Percentiles rank a stretch among this genome's conserved stretches.
Evolutionary conservation across 2,888 invertebrate species (phyloP).

Genomic region (Rhaphigaster nebulosa): DNA sequence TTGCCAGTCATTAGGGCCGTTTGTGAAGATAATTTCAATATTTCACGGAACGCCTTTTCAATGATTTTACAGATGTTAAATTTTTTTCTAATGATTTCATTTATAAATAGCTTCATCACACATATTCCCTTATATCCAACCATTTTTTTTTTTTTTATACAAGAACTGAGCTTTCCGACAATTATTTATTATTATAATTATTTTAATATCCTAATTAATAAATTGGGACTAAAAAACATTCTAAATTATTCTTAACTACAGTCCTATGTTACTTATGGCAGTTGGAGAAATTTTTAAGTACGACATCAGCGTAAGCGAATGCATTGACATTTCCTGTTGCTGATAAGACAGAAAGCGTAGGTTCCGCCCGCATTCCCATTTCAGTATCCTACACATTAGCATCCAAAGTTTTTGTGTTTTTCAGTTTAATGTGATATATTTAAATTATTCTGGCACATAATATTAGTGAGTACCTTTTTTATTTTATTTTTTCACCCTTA

Average conservation of each 20-base stretch:
- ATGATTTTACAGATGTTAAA: no score
- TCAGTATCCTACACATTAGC: not conserved
- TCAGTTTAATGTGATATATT: not conserved
- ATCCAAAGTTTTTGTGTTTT: not conserved
- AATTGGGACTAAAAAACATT: not conserved
- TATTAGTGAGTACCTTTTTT: not conserved
- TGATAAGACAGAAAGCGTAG: slow-evolving; percentile 31
- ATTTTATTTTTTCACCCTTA: not conserved
- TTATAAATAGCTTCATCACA: no score
- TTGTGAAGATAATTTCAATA: no score
- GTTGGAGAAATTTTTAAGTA: not conserved
- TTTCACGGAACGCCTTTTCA: no score
- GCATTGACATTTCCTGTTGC: slow-evolving; percentile 26
- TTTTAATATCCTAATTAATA: no score
- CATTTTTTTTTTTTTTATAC: no score
- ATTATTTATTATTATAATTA: no score
- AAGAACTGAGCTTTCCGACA: no score
- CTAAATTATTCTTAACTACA: not conserved
- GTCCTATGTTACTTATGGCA: not conserved
- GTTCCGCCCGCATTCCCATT: slow-evolving; percentile 27
- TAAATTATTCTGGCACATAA: not conserved
- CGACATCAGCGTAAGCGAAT: not conserved
- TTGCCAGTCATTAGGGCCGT: no score
- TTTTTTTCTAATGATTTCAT: no score
- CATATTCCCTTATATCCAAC: no score